Percentiles rank a stretch among this genome's conserved stretches.
Evolutionary conservation across 2,797 vertebrate genomes (phyloP).

Genomic region (Macropus fuliginosus): DNA sequence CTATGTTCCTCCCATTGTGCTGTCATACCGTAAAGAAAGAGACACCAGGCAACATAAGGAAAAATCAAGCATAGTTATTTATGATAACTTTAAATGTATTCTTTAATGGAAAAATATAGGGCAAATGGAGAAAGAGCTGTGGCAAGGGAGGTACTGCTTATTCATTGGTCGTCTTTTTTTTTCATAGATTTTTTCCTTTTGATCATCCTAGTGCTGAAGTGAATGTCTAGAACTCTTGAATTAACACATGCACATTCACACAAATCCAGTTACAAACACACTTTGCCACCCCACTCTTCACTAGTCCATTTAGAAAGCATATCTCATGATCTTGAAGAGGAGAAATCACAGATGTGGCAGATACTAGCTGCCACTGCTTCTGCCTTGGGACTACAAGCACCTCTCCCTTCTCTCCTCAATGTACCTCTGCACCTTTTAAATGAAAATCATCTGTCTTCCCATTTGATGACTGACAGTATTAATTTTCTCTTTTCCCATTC

Average conservation of each 20-base stretch:
- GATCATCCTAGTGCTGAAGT: neutral
- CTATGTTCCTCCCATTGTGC: neutral
- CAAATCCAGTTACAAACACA: neutral
- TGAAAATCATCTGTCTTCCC: neutral
- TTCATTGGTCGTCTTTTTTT: neutral
- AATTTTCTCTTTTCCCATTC: neutral
- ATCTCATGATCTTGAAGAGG: neutral
- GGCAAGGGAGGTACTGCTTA: neutral
- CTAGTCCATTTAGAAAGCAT: neutral
- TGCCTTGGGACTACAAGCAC: neutral
- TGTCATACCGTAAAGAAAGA: neutral
- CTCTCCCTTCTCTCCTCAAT: neutral
- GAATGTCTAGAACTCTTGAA: neutral
- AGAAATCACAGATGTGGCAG: neutral
- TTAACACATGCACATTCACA: too few relatives aligned
- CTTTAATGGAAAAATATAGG: neutral
- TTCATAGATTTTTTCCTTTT: neutral
- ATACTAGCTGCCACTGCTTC: neutral
- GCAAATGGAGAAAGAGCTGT: neutral
- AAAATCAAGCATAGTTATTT: neutral
- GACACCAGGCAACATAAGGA: neutral
- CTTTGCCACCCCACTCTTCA: neutral
- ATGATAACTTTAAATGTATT: neutral
- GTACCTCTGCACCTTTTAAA: neutral
- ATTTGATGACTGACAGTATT: neutral